Evolutionary conservation across 2,113 vertebrate genomes (phyloP), one percentile per base, ranked within the genome.

Genomic region (Archocentrus centrarchus): DNA sequence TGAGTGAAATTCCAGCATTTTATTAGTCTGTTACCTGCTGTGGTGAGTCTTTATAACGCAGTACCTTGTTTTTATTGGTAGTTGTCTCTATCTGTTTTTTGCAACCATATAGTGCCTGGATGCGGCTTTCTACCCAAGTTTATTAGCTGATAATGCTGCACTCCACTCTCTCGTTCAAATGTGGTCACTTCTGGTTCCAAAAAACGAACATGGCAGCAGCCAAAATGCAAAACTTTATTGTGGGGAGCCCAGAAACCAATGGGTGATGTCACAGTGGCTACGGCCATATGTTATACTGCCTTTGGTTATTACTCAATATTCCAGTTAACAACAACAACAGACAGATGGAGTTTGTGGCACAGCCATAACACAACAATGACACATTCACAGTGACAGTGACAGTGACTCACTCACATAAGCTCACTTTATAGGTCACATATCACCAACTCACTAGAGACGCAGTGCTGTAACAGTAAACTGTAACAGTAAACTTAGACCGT

Each of bases 291-390:
- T 55, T 64, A 64, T 41, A 14, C 30, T 73, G 44, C 17, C 44
- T 73, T 53, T 32, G 44, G 17, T 11, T 53, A 32, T 73, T 73
- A 53, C 66, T 73, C 68, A 73, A 73, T 73, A 73, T 73, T 73
- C 68, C 47, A 14, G 68, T 73, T 55, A 73, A 55, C 68, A 73
- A 3, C 68, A 73, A 1, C 68, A 73, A 50, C 47, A 53, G 66
- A 73, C 47, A 73, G 27, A 73, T 24, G 50, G 27, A 55, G 53
- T 55, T 20, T 32, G 68, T 73, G 47, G 35, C 47, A 35, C 6
- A 4, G 47, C 17, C 68, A 73, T 53, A 55, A n/a, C 68, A 73
- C 32, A 27, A 35, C 68, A 1, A 35, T 73, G 68, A 73, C 47
- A 0, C 66, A 73, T 13, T 73, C 66, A 73, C 44, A 73, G 47